Evolutionary conservation across 1,140 invertebrate species (phyloP), one percentile per base, ranked within the genome.

Genomic region (Aphidius gifuensis): DNA sequence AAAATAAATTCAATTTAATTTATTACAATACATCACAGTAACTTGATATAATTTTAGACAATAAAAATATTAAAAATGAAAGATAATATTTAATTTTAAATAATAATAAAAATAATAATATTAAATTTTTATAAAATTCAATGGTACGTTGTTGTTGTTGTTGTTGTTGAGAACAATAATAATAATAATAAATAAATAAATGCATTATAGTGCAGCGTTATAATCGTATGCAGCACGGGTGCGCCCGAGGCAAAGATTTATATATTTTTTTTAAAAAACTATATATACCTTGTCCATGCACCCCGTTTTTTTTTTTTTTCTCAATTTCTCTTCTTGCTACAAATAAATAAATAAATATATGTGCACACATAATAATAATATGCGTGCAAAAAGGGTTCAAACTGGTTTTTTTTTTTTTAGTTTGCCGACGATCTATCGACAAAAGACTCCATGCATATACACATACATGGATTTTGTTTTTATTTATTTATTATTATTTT

Each of bases 191-290:
- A 44, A 44, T 44, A 9, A 8, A 44, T 2, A 8, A 44, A 44
- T 44, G 4, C 1, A 44, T 44, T 44, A 9, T 8, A 44, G 6
- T 1, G 4, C 2, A 44, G 43, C 66, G 57, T 68, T 59, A 62
- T 71, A 71, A 73, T 71, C 67, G 69, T 71, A 73, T 71, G 69
- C 71, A 73, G 71, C 69, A 71, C 71, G 69, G 69, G 71, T 68
- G 69, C 69, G 71, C 71, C 68, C 60, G 64, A 66, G 69, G 71
- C 69, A 46, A 11, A 47, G 16, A 23, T 66, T 9, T 40, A 55
- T 38, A 40, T 40, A 16, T 63, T 63, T 63, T 48, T 63, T 58
- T 63, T 21, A 50, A 55, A 16, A 60, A 11, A n/a, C 39, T 46
- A 38, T 48, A n/a, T 46, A 38, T 48, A n/a, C 38, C 51, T 51